These are phyloP conservation scores for Drosophila fulvimacula DNA, from an alignment of 2,888 invertebrate genomes.

Conservation along the genomic window DNA sequence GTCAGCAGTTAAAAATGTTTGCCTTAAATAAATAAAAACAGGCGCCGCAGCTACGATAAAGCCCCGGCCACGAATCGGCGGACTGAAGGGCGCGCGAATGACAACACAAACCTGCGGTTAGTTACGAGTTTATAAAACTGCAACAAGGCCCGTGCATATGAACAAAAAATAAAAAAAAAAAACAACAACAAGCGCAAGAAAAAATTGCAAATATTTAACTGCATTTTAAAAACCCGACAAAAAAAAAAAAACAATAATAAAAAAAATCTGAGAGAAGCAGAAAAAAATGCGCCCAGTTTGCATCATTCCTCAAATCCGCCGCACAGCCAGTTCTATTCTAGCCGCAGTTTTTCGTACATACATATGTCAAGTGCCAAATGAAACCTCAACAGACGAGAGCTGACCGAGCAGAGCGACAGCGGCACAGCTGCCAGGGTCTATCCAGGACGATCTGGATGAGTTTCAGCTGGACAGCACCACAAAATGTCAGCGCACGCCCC, in stretches of 20 bases:
- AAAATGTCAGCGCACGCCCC: slow-evolving; percentile 71
- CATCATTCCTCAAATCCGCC: slow-evolving; percentile 14
- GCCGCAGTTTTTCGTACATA: slow-evolving; percentile 57
- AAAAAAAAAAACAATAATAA: slow-evolving; percentile 18
- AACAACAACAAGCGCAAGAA: neutral
- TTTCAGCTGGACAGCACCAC: slow-evolving; percentile 50
- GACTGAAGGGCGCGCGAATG: slow-evolving; percentile 27
- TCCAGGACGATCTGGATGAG: slow-evolving; percentile 34
- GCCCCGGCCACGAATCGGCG: slow-evolving; percentile 19
- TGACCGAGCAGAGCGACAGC: neutral
- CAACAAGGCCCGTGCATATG: slow-evolving; percentile 41
- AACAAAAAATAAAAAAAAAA: neutral
- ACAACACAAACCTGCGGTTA: slow-evolving; percentile 76
- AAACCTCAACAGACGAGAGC: slow-evolving; percentile 67
- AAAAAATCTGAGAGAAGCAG: neutral
- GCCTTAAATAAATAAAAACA: slow-evolving; percentile 61
- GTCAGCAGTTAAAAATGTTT: slow-evolving; percentile 75
- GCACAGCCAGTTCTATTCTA: slow-evolving; percentile 29
- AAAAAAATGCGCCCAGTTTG: slow-evolving; percentile 5
- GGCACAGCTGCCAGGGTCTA: neutral
- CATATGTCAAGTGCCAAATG: slow-evolving; percentile 77
- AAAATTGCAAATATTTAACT: slow-evolving; percentile 71
- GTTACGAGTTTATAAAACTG: slow-evolving; percentile 75
- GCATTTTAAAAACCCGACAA: slow-evolving; percentile 58
- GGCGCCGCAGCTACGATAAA: slow-evolving; percentile 49